These are phyloP conservation scores for Passer domesticus DNA, from an alignment of 2,113 vertebrate genomes.

Conservation along the genomic window DNA sequence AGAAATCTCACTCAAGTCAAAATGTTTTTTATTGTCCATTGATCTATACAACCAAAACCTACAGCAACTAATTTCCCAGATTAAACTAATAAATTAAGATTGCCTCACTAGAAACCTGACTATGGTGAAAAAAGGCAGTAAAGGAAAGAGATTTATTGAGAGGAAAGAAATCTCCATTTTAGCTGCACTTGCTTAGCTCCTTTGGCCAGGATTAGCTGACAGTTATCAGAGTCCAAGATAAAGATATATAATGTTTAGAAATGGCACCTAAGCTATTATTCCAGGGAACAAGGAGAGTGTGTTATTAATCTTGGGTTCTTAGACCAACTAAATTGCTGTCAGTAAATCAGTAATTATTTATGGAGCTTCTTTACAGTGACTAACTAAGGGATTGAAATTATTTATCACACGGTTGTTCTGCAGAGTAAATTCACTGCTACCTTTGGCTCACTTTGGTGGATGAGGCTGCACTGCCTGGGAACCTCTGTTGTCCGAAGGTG, in stretches of 20 bases:
- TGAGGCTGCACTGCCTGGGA: neutral
- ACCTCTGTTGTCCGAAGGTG: rapidly evolving
- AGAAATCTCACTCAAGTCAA: neutral
- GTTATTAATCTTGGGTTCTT: conserved; percentile 18
- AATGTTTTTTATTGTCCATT: neutral
- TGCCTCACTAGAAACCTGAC: neutral
- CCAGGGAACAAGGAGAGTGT: neutral
- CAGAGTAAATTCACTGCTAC: neutral
- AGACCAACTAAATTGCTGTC: conserved; percentile 18
- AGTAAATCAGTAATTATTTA: conserved; percentile 47
- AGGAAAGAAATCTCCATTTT: neutral
- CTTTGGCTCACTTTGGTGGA: neutral
- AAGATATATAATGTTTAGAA: conserved; percentile 30
- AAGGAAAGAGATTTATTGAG: neutral
- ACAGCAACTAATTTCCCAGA: neutral
- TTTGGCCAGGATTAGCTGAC: neutral
- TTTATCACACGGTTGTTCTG: neutral
- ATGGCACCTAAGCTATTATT: neutral
- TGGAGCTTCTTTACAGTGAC: neutral
- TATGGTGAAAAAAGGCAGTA: neutral
- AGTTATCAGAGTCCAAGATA: conserved; percentile 5
- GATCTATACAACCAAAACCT: neutral
- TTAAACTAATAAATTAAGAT: conserved; percentile 42
- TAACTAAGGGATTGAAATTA: neutral
- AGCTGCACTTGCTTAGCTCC: neutral